Base-by-base conservation (phyloP, 2,113 vertebrate genomes). In the Anarrhichthys ocellatus region DNA sequence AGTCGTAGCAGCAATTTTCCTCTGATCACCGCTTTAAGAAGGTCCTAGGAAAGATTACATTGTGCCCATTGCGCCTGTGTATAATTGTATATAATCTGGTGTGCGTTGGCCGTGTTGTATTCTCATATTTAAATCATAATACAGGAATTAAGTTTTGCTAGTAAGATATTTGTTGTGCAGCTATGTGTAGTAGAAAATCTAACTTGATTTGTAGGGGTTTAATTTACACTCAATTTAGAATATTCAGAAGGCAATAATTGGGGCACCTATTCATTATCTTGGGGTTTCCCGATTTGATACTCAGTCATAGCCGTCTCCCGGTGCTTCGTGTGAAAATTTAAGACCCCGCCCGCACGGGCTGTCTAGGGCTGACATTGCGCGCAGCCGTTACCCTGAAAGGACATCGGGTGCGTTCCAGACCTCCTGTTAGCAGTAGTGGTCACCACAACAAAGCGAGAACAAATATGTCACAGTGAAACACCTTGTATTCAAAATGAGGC, bases 21-120 rank as follows among this genome's bases (percentile, higher is more conserved):
- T 93, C 91, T 88, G 91, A 94, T 95, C 93, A 85, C 94, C 93
- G 94, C 95, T 93, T 94, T 94, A 94, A 93, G 86, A 93, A 93
- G 94, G 94, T 94, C 95, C 95, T 94, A 68, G 86, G 81, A 91
- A 90, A 88, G 93, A 93, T 94, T 94, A 94, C 88, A 85, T 64
- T 58, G 92, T 85, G 89, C 65, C 92, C 87, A 61, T 29, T 15
- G 88, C 90, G 91, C 95, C 95, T 95, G 89, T 91, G 48, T 70
- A 88, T 24, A 94, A 93, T 82, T 71, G 4, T 0, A 29, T 61
- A 34, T 18, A 18, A 17, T 54, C 8, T 38, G 2, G 1, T 66
- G 22, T 34, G 13, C 1, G 29, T 71, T 22, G 6, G 48, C 0
- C 0, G 22, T 32, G 15, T 10, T 27, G 5, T 17, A 2, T 64